phyloP scores from a whole-genome alignment of 2,888 invertebrate genomes.

The Ischnus inquisitorius region DNA sequence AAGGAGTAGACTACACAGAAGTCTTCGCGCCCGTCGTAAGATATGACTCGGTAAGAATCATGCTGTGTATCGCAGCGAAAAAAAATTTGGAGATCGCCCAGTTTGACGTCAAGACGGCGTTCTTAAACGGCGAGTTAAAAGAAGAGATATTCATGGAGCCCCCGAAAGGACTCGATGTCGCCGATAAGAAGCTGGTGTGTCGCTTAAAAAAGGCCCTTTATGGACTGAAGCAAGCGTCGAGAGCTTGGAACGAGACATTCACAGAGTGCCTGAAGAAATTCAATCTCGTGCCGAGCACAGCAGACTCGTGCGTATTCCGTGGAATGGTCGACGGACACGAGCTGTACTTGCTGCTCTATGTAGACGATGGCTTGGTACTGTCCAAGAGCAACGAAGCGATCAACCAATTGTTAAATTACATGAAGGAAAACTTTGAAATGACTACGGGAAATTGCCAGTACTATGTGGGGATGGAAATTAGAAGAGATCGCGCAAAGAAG shows the following conservation, averaged over 20 bases:
- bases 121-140: slow-evolving; percentile 67
- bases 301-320: slow-evolving; percentile 9
- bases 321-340: neutral
- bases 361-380: slow-evolving; percentile 9
- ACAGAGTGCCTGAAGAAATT: slow-evolving; percentile 1
- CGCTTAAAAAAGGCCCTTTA: slow-evolving; percentile 41
- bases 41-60: slow-evolving; percentile 5
- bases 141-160: slow-evolving; percentile 63
- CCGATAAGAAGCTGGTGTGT: slow-evolving; percentile 27
- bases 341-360: slow-evolving; percentile 11
- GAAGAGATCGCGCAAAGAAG: slow-evolving; percentile 13
- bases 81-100: slow-evolving; percentile 62
- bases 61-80: slow-evolving; percentile 65
- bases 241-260: slow-evolving; percentile 28
- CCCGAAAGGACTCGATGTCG: slow-evolving; percentile 48
- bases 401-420: slow-evolving; percentile 6
- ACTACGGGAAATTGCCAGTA: slow-evolving; percentile 7
- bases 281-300: neutral
- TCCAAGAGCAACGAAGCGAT: slow-evolving; percentile 15
- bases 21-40: slow-evolving; percentile 21
- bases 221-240: slow-evolving; percentile 37
- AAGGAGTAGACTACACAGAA: slow-evolving; percentile 68
- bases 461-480: slow-evolving; percentile 33
- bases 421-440: slow-evolving; percentile 20
- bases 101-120: slow-evolving; percentile 72